These are phyloP conservation scores for Micromys minutus DNA, from an alignment of 2,113 vertebrate genomes.

Conservation along the genomic window DNA sequence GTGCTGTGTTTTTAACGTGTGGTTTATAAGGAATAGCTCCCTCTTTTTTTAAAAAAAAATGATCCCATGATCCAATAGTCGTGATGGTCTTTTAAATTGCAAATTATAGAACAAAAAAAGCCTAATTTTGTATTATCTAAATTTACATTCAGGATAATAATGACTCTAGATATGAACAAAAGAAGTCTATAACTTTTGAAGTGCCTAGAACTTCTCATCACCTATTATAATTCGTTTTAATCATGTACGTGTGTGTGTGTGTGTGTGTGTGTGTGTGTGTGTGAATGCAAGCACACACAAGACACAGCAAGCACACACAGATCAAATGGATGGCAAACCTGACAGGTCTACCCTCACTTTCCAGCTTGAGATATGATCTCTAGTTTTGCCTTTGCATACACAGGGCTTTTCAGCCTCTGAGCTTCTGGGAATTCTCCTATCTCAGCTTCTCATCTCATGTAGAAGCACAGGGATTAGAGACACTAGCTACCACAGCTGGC, in stretches of 20 bases:
- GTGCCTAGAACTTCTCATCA: background rate
- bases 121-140: constrained; percentile 36
- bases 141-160: background rate
- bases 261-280: background rate
- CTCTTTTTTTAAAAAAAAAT: background rate
- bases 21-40: background rate
- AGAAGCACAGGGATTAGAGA: background rate
- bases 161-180: constrained; percentile 1
- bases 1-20: background rate
- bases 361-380: too few relatives aligned
- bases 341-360: too few relatives aligned
- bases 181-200: fast-evolving
- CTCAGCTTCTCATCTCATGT: background rate
- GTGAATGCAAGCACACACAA: background rate
- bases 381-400: background rate
- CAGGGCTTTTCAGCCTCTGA: background rate
- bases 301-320: background rate
- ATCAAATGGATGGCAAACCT: background rate
- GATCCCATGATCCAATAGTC: background rate
- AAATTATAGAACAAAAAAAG: background rate
- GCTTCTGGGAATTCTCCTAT: background rate
- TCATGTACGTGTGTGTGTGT: background rate
- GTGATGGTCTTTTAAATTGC: background rate
- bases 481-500: background rate
- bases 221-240: background rate